A percentile compares a stretch with the other conserved stretches of the same genome.
phyloP scores from a whole-genome alignment of 2,888 invertebrate genomes.

The Himalopsyche anomala region DNA sequence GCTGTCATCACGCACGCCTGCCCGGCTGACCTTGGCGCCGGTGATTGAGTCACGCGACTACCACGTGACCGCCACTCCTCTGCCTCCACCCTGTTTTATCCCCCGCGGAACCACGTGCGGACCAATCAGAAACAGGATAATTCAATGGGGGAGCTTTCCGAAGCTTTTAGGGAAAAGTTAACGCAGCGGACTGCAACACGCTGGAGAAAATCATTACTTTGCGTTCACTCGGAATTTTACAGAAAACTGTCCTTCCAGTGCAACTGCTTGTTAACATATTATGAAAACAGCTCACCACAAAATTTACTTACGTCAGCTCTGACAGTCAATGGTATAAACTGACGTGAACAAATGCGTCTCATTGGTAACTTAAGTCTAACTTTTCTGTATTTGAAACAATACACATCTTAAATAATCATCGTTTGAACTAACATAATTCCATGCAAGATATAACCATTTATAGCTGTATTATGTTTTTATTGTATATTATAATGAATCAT shows the following conservation, averaged over 20 bases:
- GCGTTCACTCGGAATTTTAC: neutral
- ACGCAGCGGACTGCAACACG: conserved; percentile 45
- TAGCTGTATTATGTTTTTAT: too few species aligned
- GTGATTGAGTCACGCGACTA: conserved; percentile 62
- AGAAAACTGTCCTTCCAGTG: neutral
- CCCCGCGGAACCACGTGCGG: conserved; percentile 47
- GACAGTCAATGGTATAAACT: neutral
- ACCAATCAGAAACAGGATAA: conserved; percentile 60
- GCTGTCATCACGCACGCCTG: conserved; percentile 43
- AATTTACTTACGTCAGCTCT: neutral
- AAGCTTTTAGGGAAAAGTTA: conserved; percentile 61
- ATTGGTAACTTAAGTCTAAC: too few species aligned
- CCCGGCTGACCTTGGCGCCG: conserved; percentile 61
- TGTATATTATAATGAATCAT: too few species aligned
- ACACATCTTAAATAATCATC: too few species aligned
- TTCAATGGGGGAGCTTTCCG: conserved; percentile 62
- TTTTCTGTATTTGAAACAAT: too few species aligned
- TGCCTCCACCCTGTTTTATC: conserved; percentile 22
- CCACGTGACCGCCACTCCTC: conserved; percentile 54
- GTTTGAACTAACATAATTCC: too few species aligned
- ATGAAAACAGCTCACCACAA: neutral
- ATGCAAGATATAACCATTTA: too few species aligned
- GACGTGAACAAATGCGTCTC: too few species aligned
- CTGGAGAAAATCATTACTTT: conserved; percentile 48
- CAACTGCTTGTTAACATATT: neutral